phyloP scores from a whole-genome alignment of 2,797 vertebrate genomes.

The Choloepus didactylus region DNA sequence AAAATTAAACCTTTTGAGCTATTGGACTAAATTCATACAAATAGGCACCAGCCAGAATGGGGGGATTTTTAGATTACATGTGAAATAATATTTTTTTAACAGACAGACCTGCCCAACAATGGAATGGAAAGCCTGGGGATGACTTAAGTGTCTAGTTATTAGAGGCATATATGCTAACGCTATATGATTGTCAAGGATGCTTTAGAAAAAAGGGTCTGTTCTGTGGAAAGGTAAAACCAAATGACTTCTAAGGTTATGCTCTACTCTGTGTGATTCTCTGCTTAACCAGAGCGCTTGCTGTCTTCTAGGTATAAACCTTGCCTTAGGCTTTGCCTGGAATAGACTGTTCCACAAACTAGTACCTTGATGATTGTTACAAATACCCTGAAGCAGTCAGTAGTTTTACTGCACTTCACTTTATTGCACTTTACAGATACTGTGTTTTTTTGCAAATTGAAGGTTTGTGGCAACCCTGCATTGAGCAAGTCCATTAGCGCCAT shows the following conservation, averaged over 20 bases:
- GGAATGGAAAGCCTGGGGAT: background rate
- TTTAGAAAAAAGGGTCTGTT: constrained; percentile 15
- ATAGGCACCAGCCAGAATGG: constrained; percentile 28
- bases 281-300: background rate
- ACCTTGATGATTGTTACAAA: background rate
- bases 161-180: background rate
- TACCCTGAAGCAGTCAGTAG: background rate
- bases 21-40: constrained; percentile 32
- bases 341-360: background rate
- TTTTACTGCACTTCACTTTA: too few species aligned
- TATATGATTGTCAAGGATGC: background rate
- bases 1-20: constrained; percentile 56
- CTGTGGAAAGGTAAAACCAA: background rate
- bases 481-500: too few species aligned
- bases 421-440: too few species aligned
- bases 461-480: too few species aligned
- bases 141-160: background rate
- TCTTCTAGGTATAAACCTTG: background rate
- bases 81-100: constrained; percentile 56
- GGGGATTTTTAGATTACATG: constrained; percentile 7
- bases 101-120: background rate
- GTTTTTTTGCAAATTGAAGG: too few species aligned
- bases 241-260: background rate
- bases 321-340: background rate
- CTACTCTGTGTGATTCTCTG: background rate